Evolutionary conservation across 2,797 vertebrate species (phyloP).

Genomic region (Helarctos malayanus): DNA sequence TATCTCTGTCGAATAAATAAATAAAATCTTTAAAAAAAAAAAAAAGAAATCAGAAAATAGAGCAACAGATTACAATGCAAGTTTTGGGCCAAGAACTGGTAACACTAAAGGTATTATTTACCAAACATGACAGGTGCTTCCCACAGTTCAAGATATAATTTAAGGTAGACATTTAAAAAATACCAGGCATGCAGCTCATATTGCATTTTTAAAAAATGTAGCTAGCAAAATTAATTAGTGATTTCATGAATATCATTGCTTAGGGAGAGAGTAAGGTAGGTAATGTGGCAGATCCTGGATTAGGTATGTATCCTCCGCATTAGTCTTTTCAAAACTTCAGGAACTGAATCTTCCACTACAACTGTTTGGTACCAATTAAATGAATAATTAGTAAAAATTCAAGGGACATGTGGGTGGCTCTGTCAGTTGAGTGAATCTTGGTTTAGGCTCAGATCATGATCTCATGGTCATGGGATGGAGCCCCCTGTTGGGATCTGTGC

Average conservation of each 20-base stretch:
- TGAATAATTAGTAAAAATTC: background rate
- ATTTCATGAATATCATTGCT: background rate
- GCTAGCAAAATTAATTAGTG: background rate
- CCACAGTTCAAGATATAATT: background rate
- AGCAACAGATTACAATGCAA: background rate
- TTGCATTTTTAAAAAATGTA: background rate
- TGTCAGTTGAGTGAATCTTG: background rate
- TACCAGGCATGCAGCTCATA: background rate
- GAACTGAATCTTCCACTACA: background rate
- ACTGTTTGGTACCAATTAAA: background rate
- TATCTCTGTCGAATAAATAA: no score
- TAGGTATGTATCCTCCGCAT: background rate
- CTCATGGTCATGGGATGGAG: background rate
- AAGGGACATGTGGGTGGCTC: background rate
- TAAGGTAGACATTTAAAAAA: background rate
- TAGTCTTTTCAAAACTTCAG: background rate
- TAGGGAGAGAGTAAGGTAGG: background rate
- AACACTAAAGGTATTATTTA: background rate
- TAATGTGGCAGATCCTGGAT: background rate
- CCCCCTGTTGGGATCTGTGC: background rate
- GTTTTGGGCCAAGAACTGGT: background rate
- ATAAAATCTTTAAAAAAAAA: no score
- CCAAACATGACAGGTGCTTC: background rate
- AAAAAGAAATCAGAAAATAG: constrained; percentile 6
- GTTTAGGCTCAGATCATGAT: background rate